phyloP scores from a whole-genome alignment of 37 sponge, comb jelly and placozoan genomes.

The Aplysina aerophoba region DNA sequence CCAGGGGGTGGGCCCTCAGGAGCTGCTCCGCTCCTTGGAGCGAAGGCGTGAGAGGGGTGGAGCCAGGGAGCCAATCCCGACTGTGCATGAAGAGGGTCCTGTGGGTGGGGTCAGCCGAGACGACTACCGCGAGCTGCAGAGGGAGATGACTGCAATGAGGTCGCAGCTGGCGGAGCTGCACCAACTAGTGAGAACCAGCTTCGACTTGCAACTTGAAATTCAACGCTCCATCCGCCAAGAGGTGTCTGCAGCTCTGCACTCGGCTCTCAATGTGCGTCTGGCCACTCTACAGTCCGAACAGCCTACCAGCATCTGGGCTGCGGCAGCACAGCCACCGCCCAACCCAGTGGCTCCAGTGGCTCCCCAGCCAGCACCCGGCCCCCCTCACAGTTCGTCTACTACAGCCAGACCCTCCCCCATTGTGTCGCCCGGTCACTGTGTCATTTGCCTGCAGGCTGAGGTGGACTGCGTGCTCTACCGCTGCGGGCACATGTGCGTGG shows the following conservation, averaged over 20 bases:
- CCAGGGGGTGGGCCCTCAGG: slow-evolving; percentile 10
- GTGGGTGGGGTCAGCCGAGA: neutral
- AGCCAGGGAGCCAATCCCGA: neutral
- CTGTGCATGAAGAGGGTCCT: neutral
- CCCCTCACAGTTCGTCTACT: neutral
- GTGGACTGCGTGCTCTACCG: slow-evolving; percentile 88
- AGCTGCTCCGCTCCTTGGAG: slow-evolving; percentile 23
- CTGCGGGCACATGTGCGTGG: slow-evolving; percentile 95
- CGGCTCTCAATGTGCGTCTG: slow-evolving; percentile 3
- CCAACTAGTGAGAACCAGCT: slow-evolving; percentile 76
- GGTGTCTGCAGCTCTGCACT: slow-evolving; percentile 80
- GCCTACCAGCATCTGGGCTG: neutral
- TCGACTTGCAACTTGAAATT: slow-evolving; percentile 87
- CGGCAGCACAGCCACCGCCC: neutral
- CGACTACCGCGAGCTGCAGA: slow-evolving; percentile 13
- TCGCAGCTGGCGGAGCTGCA: slow-evolving; percentile 75
- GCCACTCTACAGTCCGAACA: neutral
- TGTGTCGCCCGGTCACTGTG: slow-evolving; percentile 75
- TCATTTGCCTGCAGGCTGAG: slow-evolving; percentile 75
- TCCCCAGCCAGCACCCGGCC: neutral
- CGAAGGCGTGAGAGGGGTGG: slow-evolving; percentile 14
- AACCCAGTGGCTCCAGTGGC: neutral
- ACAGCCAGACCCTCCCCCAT: slow-evolving; percentile 4
- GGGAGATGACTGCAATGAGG: slow-evolving; percentile 70
- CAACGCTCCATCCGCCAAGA: slow-evolving; percentile 91